Conservation (phyloP, 2,113 vertebrate genomes). For the Dipodomys ordii region DNA sequence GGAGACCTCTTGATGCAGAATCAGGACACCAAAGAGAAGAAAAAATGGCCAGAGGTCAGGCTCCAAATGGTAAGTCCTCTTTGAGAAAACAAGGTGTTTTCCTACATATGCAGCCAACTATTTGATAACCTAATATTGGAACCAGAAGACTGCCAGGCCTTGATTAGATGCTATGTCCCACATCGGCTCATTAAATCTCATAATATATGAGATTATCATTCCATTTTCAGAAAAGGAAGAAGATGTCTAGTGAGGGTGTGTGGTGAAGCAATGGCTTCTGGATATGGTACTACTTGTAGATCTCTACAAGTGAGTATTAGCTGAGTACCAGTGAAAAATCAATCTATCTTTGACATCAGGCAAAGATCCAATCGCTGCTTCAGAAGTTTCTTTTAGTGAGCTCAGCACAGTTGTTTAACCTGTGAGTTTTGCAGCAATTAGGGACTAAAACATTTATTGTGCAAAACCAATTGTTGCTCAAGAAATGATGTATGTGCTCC, state of each 20-base stretch:
- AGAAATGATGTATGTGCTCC: neutral
- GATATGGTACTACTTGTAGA: fast-evolving
- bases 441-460: neutral
- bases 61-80: too few species aligned
- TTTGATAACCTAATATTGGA: neutral
- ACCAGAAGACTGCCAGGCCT: too few species aligned
- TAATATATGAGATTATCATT: too few species aligned
- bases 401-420: neutral
- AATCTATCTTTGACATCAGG: neutral
- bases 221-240: neutral
- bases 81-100: neutral
- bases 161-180: neutral
- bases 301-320: too few species aligned
- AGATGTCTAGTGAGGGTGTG: neutral
- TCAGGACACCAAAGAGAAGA: neutral
- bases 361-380: neutral
- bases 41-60: neutral
- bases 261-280: neutral
- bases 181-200: fast-evolving
- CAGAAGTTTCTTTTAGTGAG: neutral
- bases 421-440: neutral
- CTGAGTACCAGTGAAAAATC: neutral
- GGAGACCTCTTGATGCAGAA: neutral
- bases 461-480: neutral
- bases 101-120: neutral